Evolutionary conservation across 2,888 invertebrate genomes (phyloP).

Genomic region (Herminia tarsipennalis): DNA sequence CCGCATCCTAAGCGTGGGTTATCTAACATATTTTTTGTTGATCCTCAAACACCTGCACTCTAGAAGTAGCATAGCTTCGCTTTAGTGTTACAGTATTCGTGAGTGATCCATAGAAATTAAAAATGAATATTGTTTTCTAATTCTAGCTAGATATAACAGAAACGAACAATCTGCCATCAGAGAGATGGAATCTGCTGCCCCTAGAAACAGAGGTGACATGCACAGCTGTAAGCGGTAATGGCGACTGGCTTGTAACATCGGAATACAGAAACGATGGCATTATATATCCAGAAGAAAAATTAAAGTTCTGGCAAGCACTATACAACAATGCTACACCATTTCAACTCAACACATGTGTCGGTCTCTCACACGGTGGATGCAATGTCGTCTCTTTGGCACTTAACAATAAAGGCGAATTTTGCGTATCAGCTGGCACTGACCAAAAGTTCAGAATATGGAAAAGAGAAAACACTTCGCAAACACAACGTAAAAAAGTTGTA

Average conservation of each 20-base stretch:
- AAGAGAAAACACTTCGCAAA: constrained; percentile 50
- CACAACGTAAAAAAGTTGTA: constrained; percentile 42
- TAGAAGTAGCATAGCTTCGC: too few species aligned
- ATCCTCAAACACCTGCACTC: too few species aligned
- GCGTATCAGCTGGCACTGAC: constrained; percentile 76
- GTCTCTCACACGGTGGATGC: constrained; percentile 76
- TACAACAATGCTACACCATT: constrained; percentile 58
- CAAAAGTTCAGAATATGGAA: constrained; percentile 78
- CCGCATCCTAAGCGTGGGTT: too few species aligned
- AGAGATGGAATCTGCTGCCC: constrained; percentile 72
- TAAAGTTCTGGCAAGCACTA: constrained; percentile 72
- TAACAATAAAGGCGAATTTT: constrained; percentile 67
- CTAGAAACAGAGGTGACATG: constrained; percentile 77
- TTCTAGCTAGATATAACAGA: constrained; percentile 79
- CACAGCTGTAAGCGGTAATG: constrained; percentile 69
- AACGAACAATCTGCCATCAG: constrained; percentile 72
- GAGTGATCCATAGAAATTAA: too few species aligned
- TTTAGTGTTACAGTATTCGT: too few species aligned
- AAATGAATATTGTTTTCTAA: too few species aligned
- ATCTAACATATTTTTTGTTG: too few species aligned
- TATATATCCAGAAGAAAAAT: constrained; percentile 73
- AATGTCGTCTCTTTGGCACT: constrained; percentile 69
- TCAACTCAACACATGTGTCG: constrained; percentile 72
- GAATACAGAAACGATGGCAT: constrained; percentile 77
- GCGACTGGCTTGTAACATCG: constrained; percentile 75